Evolutionary conservation across 2,797 vertebrate genomes (phyloP), one percentile per base, ranked within the genome.

Genomic region (Premnoplex brunnescens): DNA sequence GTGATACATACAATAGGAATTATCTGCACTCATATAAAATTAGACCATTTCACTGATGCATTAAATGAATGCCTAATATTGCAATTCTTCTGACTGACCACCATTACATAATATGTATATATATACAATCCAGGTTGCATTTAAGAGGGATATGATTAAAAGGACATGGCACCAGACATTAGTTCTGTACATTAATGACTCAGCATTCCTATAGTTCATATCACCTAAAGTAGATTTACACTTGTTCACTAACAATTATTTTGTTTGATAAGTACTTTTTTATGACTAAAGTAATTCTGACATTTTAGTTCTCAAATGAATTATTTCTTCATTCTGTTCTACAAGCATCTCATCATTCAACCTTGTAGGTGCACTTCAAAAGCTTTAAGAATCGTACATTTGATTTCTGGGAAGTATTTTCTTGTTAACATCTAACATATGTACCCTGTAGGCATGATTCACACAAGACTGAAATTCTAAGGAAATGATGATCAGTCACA

Each of bases 371-470:
- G 16, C 58, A 96, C 77, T 93, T 93, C 93, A 98, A 96, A 96
- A 91, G 81, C 71, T 75, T 83, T 85, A 75, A 95, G 94, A 93
- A 96, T 97, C 92, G 96, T 94, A 95, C 85, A 66, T 97, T 96
- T 96, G 94, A 97, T 98, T 98, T 98, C 97, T 95, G 94, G 96
- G 94, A 95, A 96, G 97, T 98, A 96, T 97, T 98, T 98, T 97
- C 98, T 97, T 43, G 94, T 98, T 99, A 98, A 98, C 97, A 55
- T 98, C 92, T 97, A 98, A 98, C 98, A 98, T 97, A 98, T 98
- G 98, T 98, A 97, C 96, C 98, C 98, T 64, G 94, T 97, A 97
- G 98, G 98, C 98, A 97, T 82, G 97, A 97, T 98, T 98, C 98
- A 98, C 98, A 98, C 97, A 96, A 95, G 94, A 77, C 97, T 97